Conservation (phyloP, 2,797 vertebrate genomes). For the Enteromius argenteus region DNA sequence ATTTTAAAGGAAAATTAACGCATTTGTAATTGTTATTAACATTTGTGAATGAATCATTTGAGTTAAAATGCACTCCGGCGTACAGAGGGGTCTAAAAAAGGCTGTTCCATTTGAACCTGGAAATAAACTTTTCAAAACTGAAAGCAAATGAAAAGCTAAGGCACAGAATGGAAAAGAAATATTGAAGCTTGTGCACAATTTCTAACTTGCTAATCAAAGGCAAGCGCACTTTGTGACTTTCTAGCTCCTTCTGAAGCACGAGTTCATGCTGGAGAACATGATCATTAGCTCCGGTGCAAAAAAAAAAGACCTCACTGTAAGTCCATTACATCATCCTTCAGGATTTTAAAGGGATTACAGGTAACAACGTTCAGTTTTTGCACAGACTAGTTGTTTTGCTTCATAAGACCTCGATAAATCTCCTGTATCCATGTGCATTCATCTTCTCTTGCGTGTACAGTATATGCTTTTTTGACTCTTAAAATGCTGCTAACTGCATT, state of each 20-base stretch:
- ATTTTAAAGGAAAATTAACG: conserved; percentile 1
- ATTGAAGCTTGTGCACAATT: conserved; percentile 8
- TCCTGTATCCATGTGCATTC: background rate
- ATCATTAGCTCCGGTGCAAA: background rate
- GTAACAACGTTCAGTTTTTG: background rate
- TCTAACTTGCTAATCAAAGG: background rate
- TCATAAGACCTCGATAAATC: background rate
- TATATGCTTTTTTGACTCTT: background rate
- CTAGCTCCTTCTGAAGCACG: background rate
- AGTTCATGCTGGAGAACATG: background rate
- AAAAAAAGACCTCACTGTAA: background rate
- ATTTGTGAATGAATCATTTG: background rate
- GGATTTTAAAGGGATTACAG: background rate
- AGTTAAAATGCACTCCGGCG: background rate
- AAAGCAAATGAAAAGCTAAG: background rate
- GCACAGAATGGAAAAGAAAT: background rate
- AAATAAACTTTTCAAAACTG: background rate
- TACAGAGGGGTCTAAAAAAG: background rate
- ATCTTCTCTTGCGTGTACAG: background rate
- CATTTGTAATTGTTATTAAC: conserved; percentile 1
- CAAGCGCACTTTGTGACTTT: background rate
- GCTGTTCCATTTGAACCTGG: background rate
- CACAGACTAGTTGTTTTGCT: background rate
- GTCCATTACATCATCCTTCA: background rate
- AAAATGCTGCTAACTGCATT: background rate